Percentiles rank a stretch among this genome's conserved stretches.
These are phyloP conservation scores for Lepilemur ruficaudatus DNA, from an alignment of 2,797 vertebrate species.

Conservation along the genomic window DNA sequence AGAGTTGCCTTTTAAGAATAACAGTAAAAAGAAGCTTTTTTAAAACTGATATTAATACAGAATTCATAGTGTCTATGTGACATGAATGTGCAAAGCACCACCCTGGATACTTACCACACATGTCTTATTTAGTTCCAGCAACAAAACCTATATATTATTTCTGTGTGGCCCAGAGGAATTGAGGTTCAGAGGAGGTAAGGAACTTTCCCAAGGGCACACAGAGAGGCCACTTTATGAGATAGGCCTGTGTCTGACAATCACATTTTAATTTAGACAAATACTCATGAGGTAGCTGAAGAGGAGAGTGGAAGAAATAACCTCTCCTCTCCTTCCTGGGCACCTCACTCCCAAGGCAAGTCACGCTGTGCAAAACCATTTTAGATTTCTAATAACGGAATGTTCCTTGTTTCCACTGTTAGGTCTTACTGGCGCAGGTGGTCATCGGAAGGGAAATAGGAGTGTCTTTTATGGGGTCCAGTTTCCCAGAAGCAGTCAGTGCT, in stretches of 20 bases:
- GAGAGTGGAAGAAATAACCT: not conserved
- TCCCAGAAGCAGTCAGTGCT: not conserved
- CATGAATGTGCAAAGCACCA: not conserved
- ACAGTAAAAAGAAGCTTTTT: not conserved
- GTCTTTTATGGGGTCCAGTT: not conserved
- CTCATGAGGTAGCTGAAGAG: not conserved
- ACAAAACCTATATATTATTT: not conserved
- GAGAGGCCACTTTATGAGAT: not conserved
- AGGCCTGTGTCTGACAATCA: not conserved
- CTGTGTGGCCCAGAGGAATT: not conserved
- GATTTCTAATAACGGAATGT: not conserved
- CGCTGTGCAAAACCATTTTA: not conserved
- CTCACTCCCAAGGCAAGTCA: not conserved
- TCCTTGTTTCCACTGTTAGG: not conserved
- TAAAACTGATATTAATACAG: not conserved
- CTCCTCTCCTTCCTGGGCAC: not conserved
- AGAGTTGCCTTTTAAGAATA: not conserved
- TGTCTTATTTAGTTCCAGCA: not conserved
- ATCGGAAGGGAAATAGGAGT: not conserved
- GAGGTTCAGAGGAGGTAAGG: not conserved
- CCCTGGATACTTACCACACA: not conserved
- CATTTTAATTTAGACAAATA: not conserved
- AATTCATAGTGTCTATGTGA: not conserved
- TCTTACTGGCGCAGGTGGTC: not conserved
- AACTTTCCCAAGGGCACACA: constrained; percentile 33